Evolutionary conservation across 2,113 vertebrate species (phyloP).

Genomic region (Calyptomena viridis): DNA sequence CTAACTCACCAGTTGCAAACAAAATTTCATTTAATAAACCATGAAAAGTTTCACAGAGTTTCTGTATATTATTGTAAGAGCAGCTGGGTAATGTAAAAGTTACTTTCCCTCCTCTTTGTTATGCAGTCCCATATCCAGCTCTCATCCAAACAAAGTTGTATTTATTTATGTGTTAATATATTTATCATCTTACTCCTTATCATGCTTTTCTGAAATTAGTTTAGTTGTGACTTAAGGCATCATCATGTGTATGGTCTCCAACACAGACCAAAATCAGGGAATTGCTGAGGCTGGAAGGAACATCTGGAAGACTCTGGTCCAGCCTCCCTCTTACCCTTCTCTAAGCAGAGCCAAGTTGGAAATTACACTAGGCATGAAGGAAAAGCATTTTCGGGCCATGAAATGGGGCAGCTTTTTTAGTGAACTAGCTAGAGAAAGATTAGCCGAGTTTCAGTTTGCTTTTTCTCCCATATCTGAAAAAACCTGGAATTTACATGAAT

Average conservation of each 20-base stretch:
- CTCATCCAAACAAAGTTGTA: conserved; percentile 56
- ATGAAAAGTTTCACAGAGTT: conserved; percentile 79
- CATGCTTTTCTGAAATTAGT: neutral
- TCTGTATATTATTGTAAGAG: conserved; percentile 76
- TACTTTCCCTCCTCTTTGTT: conserved; percentile 64
- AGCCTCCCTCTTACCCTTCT: neutral
- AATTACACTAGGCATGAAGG: neutral
- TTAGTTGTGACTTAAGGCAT: neutral
- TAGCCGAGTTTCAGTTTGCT: neutral
- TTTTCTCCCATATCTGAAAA: neutral
- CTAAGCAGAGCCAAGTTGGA: neutral
- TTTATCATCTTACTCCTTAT: conserved; percentile 46
- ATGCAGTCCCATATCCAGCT: conserved; percentile 43
- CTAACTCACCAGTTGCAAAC: conserved; percentile 75
- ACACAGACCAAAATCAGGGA: neutral
- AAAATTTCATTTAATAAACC: conserved; percentile 80
- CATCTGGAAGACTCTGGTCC: neutral
- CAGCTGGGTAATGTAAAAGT: conserved; percentile 76
- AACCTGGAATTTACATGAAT: conserved; percentile 35
- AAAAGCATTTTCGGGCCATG: conserved; percentile 3
- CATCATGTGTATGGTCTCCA: neutral
- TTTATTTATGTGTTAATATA: conserved; percentile 63
- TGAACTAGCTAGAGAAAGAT: neutral
- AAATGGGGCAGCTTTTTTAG: neutral
- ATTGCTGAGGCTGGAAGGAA: neutral